Percentiles rank a stretch among this genome's conserved stretches.
phyloP scores from a whole-genome alignment of 2,888 invertebrate genomes.

The Acanthopleura granulata region DNA sequence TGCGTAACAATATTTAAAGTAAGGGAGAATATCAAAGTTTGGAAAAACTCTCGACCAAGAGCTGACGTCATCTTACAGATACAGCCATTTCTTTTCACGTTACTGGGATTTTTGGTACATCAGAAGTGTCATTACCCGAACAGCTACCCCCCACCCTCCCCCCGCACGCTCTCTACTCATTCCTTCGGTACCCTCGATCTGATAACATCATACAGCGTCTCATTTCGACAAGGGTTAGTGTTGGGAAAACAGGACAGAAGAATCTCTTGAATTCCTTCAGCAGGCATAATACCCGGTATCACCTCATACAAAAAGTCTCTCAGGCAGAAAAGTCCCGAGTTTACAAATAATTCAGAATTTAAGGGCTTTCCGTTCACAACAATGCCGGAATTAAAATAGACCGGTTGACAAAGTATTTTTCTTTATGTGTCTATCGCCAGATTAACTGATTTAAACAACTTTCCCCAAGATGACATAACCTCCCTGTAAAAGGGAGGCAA shows the following conservation, averaged over 20 bases:
- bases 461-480: too few species aligned
- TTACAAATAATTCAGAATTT: background rate
- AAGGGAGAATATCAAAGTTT: background rate
- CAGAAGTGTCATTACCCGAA: too few species aligned
- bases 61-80: background rate
- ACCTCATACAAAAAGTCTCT: background rate
- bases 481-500: too few species aligned
- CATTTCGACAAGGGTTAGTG: background rate
- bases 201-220: background rate
- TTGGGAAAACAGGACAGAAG: background rate
- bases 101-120: background rate
- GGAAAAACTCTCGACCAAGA: background rate
- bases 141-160: too few species aligned
- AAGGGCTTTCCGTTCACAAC: background rate
- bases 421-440: too few species aligned
- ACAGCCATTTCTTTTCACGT: background rate
- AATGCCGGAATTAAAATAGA: background rate
- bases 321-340: background rate
- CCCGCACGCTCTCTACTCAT: background rate
- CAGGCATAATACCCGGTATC: background rate
- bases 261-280: background rate
- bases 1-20: background rate
- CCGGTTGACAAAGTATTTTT: background rate
- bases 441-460: too few species aligned
- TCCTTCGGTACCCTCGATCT: background rate